Evolutionary conservation across 2,113 vertebrate species (phyloP).

Genomic region (Callopanchax toddi): DNA sequence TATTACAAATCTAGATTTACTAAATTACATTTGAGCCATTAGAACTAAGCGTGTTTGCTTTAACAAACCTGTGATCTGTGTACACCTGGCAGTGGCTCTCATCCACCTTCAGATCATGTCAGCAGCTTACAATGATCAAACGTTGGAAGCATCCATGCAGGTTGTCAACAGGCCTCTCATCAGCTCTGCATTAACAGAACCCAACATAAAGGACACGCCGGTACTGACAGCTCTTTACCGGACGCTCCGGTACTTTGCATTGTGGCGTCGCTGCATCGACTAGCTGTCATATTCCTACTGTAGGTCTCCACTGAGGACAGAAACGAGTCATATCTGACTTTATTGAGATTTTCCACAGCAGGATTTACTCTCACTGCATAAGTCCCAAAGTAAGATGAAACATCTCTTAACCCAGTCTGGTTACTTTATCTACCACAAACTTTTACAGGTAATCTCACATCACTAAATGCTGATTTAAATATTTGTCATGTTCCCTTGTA

Average conservation of each 20-base stretch:
- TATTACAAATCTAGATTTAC: no score
- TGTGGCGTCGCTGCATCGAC: conserved; percentile 42
- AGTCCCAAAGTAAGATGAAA: no score
- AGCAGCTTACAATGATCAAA: no score
- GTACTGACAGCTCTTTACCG: conserved; percentile 2
- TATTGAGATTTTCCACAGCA: background rate
- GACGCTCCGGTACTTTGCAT: conserved; percentile 22
- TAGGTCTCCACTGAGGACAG: conserved; percentile 17
- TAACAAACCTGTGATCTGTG: no score
- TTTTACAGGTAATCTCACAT: no score
- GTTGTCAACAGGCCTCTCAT: conserved; percentile 3
- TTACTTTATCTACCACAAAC: no score
- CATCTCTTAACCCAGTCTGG: no score
- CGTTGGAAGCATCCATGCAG: background rate
- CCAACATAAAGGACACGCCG: background rate
- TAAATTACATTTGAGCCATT: no score
- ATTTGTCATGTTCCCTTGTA: no score
- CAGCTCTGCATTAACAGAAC: conserved; percentile 4
- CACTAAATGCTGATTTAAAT: no score
- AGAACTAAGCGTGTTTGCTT: no score
- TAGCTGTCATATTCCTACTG: conserved; percentile 47
- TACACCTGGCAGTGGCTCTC: background rate
- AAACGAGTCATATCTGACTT: conserved; percentile 43
- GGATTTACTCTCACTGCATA: background rate
- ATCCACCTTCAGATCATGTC: background rate